phyloP scores from a whole-genome alignment of 2,888 invertebrate species.

The Ophioninae sp. region DNA sequence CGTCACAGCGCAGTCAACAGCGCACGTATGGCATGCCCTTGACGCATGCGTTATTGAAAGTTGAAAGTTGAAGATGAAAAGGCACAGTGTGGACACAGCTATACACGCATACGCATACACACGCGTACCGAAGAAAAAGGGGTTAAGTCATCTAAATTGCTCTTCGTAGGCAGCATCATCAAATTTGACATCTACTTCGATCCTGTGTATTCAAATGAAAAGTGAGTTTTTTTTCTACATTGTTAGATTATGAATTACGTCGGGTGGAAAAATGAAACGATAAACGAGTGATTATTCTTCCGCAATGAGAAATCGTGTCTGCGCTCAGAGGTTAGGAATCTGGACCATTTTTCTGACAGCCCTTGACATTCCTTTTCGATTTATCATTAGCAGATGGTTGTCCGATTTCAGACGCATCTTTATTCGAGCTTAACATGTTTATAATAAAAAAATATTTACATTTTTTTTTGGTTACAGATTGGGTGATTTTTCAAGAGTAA shows the following conservation, averaged over 20 bases:
- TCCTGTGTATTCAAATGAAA: slow-evolving; percentile 55
- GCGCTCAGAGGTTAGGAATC: slow-evolving; percentile 52
- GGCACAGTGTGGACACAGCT: slow-evolving; percentile 30
- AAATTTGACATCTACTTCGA: slow-evolving; percentile 17
- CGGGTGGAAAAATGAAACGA: neutral
- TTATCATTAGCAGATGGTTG: slow-evolving; percentile 4
- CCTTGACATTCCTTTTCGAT: slow-evolving; percentile 23
- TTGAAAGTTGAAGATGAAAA: too few species aligned
- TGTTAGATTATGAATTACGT: neutral
- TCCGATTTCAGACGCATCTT: neutral
- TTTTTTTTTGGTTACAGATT: too few species aligned
- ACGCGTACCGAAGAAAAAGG: slow-evolving; percentile 33
- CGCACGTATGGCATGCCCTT: too few species aligned
- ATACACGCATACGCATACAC: slow-evolving; percentile 20
- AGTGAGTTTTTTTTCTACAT: slow-evolving; percentile 46
- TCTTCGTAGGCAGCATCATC: slow-evolving; percentile 49
- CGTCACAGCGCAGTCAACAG: too few species aligned
- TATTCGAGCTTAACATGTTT: neutral
- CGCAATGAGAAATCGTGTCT: neutral
- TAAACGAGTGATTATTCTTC: neutral
- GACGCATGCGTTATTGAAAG: too few species aligned
- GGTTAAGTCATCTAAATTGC: slow-evolving; percentile 52
- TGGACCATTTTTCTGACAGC: slow-evolving; percentile 51
- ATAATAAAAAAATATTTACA: neutral
- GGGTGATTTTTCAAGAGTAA: too few species aligned